Base-by-base conservation (phyloP, 2,797 vertebrate species). In the Crenuchus spilurus region DNA sequence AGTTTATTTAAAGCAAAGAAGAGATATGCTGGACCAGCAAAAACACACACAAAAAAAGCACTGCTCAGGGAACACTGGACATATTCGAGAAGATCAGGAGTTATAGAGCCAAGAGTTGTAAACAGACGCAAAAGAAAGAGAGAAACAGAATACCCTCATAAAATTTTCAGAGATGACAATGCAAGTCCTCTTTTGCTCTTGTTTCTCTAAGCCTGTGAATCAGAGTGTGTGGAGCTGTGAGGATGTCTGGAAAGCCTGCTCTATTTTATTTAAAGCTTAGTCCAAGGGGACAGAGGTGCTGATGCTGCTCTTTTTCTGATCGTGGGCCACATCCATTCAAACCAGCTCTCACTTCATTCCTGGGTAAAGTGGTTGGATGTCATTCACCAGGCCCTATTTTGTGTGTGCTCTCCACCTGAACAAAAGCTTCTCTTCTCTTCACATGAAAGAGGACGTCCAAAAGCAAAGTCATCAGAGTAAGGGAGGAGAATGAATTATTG, bases 101-200 rank as follows among this genome's bases (percentile, higher is more conserved):
- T 26, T 20, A 22, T 64, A 31, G 22, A 39, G 16, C 44, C 57
- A 79, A 58, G 28, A 49, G 30, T 6, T 33, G 9, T 57, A 46
- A 22, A 52, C 18, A 52, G 41, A 67, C 30, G 37, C 10, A 33
- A 52, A 72, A 81, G 70, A 55, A 72, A 48, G 54, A 79, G 79
- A 79, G 1, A 35, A 72, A 66, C 51, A 51, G 68, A 18, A 16
- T 44, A 66, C 57, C 74, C 80, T 90, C 84, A 89, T 92, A 77
- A 84, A 88, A 84, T n/a, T 88, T 92, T 91, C 44, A 90, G 77
- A 84, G 64, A 80, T 78, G 81, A 85, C 84, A 84, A 85, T 79
- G 74, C 44, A 66, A 73, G 82, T 75, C 44, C 58, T 71, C 82
- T 82, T 77, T 75, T 42, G 2, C 6, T 57, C 60, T 70, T 64